Evolutionary conservation across 2,888 invertebrate genomes (phyloP).

Genomic region (Platerodrilus igneus): DNA sequence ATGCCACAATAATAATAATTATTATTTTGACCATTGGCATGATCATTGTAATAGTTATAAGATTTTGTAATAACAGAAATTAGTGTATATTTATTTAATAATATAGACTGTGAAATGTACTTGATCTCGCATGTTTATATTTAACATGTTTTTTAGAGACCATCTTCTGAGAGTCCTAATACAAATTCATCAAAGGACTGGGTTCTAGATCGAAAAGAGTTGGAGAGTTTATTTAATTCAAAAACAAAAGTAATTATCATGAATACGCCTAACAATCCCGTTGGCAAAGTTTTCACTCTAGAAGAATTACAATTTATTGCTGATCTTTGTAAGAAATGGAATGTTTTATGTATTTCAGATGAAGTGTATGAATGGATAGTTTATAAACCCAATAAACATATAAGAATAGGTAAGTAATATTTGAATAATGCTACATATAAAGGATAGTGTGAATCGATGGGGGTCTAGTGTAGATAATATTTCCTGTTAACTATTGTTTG

Average conservation of each 20-base stretch:
- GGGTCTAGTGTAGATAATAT: too few relatives aligned
- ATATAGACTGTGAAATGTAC: too few relatives aligned
- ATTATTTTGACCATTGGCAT: too few relatives aligned
- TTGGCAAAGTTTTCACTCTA: constrained; percentile 81
- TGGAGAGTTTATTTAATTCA: constrained; percentile 72
- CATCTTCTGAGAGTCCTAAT: constrained; percentile 45
- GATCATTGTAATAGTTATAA: too few relatives aligned
- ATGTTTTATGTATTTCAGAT: constrained; percentile 88
- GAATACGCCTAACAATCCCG: constrained; percentile 96
- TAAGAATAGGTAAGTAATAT: constrained; percentile 84
- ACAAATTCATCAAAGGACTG: constrained; percentile 84
- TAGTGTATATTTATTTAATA: too few relatives aligned
- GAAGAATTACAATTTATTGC: constrained; percentile 75
- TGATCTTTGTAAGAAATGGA: constrained; percentile 83
- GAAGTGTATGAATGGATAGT: constrained; percentile 98
- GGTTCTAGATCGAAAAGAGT: constrained; percentile 77
- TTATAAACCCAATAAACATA: constrained; percentile 74
- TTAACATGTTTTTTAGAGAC: constrained; percentile 37
- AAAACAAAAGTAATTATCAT: constrained; percentile 92
- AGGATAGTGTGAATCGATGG: too few relatives aligned
- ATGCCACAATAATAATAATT: too few relatives aligned
- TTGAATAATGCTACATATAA: too few relatives aligned
- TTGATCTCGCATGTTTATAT: too few relatives aligned
- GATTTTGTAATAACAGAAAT: too few relatives aligned
- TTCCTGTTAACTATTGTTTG: too few relatives aligned